Evolutionary conservation across 2,797 vertebrate genomes (phyloP), one percentile per base, ranked within the genome.

Genomic region (Coccyzus lansbergi): DNA sequence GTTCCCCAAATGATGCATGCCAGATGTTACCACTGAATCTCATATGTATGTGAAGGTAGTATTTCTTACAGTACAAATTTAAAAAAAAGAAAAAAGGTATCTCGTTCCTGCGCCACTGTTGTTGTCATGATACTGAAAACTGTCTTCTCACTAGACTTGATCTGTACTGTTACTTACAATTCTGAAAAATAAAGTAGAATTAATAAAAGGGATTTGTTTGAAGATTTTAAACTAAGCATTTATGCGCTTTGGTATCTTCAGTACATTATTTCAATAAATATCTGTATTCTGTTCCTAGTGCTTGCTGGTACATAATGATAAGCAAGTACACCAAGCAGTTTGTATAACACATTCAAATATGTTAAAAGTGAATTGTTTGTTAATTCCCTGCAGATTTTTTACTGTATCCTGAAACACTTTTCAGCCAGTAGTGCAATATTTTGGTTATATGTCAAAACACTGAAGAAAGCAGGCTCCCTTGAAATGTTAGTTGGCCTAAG

Each of bases 1-100:
- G 80, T 29, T 88, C 65, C 72, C 83, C 22, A 79, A 91, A 52
- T 97, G 93, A 97, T 12, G 19, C 64, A 24, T 85, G 34, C 51
- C 36, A 40, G 76, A 53, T 62, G 81, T 48, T 22, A 46, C 2
- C n/a, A 10, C 42, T 46, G 16, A 56, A 59, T 53, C 55, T 65
- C 56, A 1, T 11, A 16, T 38, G 4, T 59, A 21, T 2, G 5
- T 70, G 46, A 88, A 55, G 9, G 62, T 33, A 38, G 26, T 64
- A 3, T 70, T 83, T 77, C 58, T 63, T 60, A 20, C 67, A 42
- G 56, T 33, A 38, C 20, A 7, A 3, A n/a, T 58, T 75, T 5
- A 58, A 48, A 63, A 21, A 42, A 19, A 21, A 52, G 18, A 56
- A 38, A 70, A 26, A 9, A 19, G 13, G 4, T 15, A 53, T 28